Evolutionary conservation across 2,113 vertebrate species (phyloP).

Genomic region (Pycnonotus jocosus): DNA sequence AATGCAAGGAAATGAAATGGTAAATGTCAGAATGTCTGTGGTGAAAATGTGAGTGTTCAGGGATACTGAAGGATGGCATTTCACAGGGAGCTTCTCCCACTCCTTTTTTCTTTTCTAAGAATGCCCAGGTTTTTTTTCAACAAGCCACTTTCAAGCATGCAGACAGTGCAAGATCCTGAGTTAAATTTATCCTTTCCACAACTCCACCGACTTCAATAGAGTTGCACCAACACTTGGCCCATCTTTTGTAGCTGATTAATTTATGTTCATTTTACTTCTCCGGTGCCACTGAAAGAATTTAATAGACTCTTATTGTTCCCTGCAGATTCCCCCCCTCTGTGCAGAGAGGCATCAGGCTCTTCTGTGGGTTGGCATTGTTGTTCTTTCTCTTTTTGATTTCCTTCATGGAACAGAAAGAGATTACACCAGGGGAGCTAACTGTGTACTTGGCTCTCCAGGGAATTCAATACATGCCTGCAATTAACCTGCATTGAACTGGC

Average conservation of each 20-base stretch:
- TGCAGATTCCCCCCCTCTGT: neutral
- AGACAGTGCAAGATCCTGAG: neutral
- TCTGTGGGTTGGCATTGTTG: slow-evolving; percentile 41
- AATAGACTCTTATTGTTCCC: slow-evolving; percentile 48
- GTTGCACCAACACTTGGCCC: slow-evolving; percentile 5
- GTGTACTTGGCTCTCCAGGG: slow-evolving; percentile 12
- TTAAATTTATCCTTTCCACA: slow-evolving; percentile 29
- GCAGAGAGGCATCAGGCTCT: slow-evolving; percentile 26
- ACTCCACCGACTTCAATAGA: neutral
- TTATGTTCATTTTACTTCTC: slow-evolving; percentile 40
- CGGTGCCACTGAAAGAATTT: neutral
- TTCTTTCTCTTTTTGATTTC: slow-evolving; percentile 52
- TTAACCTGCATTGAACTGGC: slow-evolving; percentile 57
- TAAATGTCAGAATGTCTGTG: neutral
- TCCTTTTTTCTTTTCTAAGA: slow-evolving; percentile 1
- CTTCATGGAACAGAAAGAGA: slow-evolving; percentile 52
- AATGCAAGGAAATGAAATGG: slow-evolving; percentile 1
- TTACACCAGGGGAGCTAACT: slow-evolving; percentile 16
- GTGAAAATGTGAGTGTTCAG: neutral
- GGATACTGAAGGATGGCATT: slow-evolving; percentile 20
- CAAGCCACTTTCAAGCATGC: slow-evolving; percentile 2
- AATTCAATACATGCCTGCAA: slow-evolving; percentile 5
- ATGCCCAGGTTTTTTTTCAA: neutral
- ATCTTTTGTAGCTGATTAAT: slow-evolving; percentile 47
- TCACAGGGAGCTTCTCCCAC: neutral